These are phyloP conservation scores for Prinia subflava DNA, from an alignment of 2,113 vertebrate genomes.

Conservation along the genomic window DNA sequence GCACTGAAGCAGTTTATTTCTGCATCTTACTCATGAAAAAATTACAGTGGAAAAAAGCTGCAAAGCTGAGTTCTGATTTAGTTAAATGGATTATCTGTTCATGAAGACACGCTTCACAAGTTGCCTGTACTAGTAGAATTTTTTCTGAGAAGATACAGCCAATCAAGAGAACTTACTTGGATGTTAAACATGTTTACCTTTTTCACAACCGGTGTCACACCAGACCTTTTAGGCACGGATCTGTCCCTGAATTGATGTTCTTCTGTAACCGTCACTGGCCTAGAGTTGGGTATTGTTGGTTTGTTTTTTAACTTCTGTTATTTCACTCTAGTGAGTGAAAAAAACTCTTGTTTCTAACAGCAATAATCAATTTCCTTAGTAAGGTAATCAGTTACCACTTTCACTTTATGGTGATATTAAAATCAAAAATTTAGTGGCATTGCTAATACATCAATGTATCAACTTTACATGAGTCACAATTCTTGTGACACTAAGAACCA, in stretches of 20 bases:
- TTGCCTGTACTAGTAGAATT: not conserved
- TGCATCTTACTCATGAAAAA: constrained; percentile 46
- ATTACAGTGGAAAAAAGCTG: constrained; percentile 45
- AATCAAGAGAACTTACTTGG: not conserved
- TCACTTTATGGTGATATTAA: not conserved
- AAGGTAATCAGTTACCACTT: not conserved
- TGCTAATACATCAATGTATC: not conserved
- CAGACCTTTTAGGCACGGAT: not conserved
- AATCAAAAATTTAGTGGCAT: not conserved
- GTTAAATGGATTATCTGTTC: constrained; percentile 32
- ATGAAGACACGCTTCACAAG: constrained; percentile 22
- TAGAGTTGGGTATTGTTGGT: not conserved
- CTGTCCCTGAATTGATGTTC: not conserved
- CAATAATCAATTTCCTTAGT: not conserved
- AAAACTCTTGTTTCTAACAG: not conserved
- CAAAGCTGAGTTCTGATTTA: not conserved
- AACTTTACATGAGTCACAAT: not conserved
- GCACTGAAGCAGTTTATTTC: constrained; percentile 41
- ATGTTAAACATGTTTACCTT: not conserved
- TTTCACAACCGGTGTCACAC: not conserved
- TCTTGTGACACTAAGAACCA: constrained; percentile 16
- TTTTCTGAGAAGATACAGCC: not conserved
- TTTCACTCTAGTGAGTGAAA: no score
- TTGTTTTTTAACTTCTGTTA: not conserved
- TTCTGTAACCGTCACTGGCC: not conserved